phyloP scores from a whole-genome alignment of 2,797 vertebrate species.

The Rhynchonycteris naso region DNA sequence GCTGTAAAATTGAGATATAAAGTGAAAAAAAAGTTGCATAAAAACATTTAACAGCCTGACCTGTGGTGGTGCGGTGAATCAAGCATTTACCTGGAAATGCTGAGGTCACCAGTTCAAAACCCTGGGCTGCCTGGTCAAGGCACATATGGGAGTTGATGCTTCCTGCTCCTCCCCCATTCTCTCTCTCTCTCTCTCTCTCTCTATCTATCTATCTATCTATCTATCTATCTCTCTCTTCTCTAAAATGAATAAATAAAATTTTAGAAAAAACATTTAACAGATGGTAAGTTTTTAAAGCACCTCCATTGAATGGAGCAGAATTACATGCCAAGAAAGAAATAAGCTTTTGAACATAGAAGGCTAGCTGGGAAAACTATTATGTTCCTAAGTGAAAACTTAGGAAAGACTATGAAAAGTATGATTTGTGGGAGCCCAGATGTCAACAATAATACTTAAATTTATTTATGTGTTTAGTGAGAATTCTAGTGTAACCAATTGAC shows the following conservation, averaged over 20 bases:
- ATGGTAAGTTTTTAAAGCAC: slow-evolving; percentile 34
- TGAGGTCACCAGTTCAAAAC: too few species aligned
- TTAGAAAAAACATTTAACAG: slow-evolving; percentile 34
- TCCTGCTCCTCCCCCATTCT: too few species aligned
- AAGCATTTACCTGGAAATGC: too few species aligned
- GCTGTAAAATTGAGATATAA: background rate
- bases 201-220: too few species aligned
- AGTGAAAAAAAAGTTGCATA: background rate
- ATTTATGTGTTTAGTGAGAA: background rate
- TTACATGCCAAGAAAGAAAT: background rate
- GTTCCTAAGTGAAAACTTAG: background rate
- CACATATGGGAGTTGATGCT: too few species aligned
- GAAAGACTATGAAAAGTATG: background rate
- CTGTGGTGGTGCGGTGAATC: too few species aligned
- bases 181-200: too few species aligned
- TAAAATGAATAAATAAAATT: too few species aligned
- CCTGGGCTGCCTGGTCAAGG: too few species aligned
- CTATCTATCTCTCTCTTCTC: too few species aligned
- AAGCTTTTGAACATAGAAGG: slow-evolving; percentile 15
- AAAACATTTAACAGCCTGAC: slow-evolving; percentile 40
- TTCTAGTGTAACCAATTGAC: background rate
- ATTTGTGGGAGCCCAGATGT: background rate
- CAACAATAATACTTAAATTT: background rate
- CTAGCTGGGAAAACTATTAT: background rate
- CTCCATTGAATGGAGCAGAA: background rate